Base-by-base conservation (phyloP, 2,797 vertebrate genomes). In the Aeoliscus strigatus region DNA sequence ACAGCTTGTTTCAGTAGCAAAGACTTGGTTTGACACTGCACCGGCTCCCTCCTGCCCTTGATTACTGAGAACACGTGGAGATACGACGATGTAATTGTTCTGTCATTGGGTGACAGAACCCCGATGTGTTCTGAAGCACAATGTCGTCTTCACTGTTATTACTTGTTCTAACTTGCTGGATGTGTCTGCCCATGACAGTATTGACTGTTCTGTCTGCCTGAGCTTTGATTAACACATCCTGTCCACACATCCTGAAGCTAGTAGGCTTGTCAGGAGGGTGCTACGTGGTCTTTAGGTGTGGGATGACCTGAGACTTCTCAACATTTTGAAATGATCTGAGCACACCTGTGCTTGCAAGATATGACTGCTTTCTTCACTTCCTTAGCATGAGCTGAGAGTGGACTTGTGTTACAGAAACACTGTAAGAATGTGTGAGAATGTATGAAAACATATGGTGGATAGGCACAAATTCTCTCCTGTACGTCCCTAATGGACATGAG, bases 81-180 rank as follows among this genome's bases (percentile, higher is more conserved):
- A 44, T 56, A 67, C 14, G 46, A 39, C 29, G 25, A 29, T 63
- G 44, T 77, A 73, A 82, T 76, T 75, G 75, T 48, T 67, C 69
- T 79, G 79, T 80, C 81, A 73, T 59, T 61, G 38, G n/a, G n/a
- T n/a, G n/a, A n/a, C 45, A 42, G 55, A 33, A 65, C 40, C n/a
- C n/a, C n/a, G n/a, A n/a, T 68, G 75, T 65, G 49, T 65, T 63
- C 66, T 64, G 29, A 39, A 56, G 60, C 32, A 14, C 27, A 21
- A 27, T 33, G 42, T 43, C 33, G 27, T 48, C 50, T 39, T 23
- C 28, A 26, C 27, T 27, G 51, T 55, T 34, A 25, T 71, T 32
- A 36, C 55, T 72, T 56, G 71, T 46, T 54, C 24, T 56, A 66
- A 70, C 50, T 14, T 24, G 5, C 37, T 36, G 13, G 14, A 50